These are phyloP conservation scores for Aptenodytes forsteri DNA, from an alignment of 2,113 vertebrate genomes.

Conservation along the genomic window DNA sequence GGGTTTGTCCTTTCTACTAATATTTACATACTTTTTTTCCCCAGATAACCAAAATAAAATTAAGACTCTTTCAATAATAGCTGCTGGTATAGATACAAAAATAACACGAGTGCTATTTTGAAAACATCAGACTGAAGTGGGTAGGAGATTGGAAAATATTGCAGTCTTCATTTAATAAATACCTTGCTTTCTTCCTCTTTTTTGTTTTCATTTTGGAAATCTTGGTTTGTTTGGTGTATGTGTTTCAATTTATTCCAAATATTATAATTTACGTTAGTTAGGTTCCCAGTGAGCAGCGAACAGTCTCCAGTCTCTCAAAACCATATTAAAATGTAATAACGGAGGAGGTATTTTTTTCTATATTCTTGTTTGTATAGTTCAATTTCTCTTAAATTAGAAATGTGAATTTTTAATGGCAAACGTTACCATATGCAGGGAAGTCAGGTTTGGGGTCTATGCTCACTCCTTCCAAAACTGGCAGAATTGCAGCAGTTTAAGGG, in stretches of 20 bases:
- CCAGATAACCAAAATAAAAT: neutral
- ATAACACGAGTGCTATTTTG: neutral
- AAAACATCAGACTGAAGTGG: neutral
- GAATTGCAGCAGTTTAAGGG: neutral
- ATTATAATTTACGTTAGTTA: rapidly evolving
- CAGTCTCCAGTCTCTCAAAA: neutral
- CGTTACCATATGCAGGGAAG: neutral
- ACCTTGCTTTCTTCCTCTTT: neutral
- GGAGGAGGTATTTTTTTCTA: neutral
- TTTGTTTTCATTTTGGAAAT: neutral
- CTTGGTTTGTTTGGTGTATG: neutral
- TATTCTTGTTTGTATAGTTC: neutral
- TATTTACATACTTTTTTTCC: neutral
- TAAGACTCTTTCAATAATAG: neutral
- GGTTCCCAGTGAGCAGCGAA: neutral
- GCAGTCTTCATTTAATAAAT: neutral
- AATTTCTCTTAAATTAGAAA: neutral
- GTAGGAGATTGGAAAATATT: neutral
- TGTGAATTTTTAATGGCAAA: neutral
- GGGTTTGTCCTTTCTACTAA: neutral
- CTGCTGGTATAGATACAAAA: neutral
- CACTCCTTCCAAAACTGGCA: neutral
- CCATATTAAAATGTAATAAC: neutral
- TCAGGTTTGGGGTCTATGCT: neutral
- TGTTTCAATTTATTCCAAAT: neutral